Base-by-base conservation (phyloP, 2,888 invertebrate species). In the Dolichomitus sp. region DNA sequence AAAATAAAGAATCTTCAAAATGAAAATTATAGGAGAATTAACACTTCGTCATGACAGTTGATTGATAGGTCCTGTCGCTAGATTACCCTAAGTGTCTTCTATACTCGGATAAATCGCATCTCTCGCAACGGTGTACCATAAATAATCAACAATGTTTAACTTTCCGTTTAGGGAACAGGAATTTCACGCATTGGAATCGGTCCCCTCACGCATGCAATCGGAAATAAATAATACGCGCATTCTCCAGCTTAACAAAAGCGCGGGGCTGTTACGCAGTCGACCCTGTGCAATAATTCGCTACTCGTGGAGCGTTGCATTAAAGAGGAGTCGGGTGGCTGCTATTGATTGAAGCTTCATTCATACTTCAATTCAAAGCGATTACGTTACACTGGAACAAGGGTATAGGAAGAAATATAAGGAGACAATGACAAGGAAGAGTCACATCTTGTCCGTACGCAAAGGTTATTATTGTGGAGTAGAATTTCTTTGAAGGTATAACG, bases 311-410 rank as follows among this genome's bases (percentile, higher is more conserved):
- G 70, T 69, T 78, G 33, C 5, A 59, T 59, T 33, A 7, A 33
- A 30, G 30, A n/a, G 17, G 5, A 14, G 14, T 14, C 14, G 57
- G 7, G 17, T n/a, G 14, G 33, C 57, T 30, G 57, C 33, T 59
- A 30, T 59, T 33, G 57, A 59, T 59, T 17, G 57, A 59, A 33
- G 57, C 17, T n/a, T 59, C 54, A 66, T 63, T 82, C 30, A 70
- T 74, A 57, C 74, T 74, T 78, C 59, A 48, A 82, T 72, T 72
- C 48, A 61, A 66, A 73, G n/a, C 30, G 33, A 33, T 33, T 59
- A 17, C 7, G 33, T 59, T 30, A 33, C 54, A 57, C 42, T 33
- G 17, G 57, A 61, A 27, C 23, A 37, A 11, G 40, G 59, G 75
- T 57, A 42, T 54, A 42, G 23, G 45, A 27, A 33, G 52, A 57